These are phyloP conservation scores for Campylorhamphus procurvoides DNA, from an alignment of 2,113 vertebrate species.

Conservation along the genomic window DNA sequence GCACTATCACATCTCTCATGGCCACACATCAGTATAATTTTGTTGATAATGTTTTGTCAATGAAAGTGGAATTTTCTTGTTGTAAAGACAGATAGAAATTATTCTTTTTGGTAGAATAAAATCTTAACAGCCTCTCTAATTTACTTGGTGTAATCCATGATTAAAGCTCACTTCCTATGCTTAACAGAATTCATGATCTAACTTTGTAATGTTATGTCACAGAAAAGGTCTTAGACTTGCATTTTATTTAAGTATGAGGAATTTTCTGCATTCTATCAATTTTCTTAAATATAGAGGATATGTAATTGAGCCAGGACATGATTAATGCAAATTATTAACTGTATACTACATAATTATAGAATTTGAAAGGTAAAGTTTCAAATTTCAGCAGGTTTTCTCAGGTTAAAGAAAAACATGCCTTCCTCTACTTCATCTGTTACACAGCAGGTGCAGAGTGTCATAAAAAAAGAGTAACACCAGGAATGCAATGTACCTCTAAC, in stretches of 20 bases:
- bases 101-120: conserved; percentile 12
- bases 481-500: background rate
- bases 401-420: background rate
- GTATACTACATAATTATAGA: background rate
- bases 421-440: background rate
- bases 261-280: background rate
- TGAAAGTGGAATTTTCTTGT: background rate
- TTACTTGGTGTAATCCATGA: conserved; percentile 24
- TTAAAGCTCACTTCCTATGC: conserved; percentile 40
- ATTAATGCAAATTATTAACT: background rate
- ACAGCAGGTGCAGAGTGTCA: background rate
- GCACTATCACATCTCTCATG: accelerated
- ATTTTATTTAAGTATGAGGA: background rate
- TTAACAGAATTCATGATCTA: conserved; percentile 60
- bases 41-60: background rate
- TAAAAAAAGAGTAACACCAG: background rate
- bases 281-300: background rate
- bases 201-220: conserved; percentile 53
- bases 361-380: background rate
- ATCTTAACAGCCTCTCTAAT: conserved; percentile 11
- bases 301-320: background rate
- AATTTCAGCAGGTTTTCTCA: background rate
- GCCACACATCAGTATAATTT: background rate
- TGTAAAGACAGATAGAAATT: conserved; percentile 19
- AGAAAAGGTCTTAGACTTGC: conserved; percentile 18